phyloP scores from a whole-genome alignment of 2,113 vertebrate genomes.

The Eurystomus gularis region DNA sequence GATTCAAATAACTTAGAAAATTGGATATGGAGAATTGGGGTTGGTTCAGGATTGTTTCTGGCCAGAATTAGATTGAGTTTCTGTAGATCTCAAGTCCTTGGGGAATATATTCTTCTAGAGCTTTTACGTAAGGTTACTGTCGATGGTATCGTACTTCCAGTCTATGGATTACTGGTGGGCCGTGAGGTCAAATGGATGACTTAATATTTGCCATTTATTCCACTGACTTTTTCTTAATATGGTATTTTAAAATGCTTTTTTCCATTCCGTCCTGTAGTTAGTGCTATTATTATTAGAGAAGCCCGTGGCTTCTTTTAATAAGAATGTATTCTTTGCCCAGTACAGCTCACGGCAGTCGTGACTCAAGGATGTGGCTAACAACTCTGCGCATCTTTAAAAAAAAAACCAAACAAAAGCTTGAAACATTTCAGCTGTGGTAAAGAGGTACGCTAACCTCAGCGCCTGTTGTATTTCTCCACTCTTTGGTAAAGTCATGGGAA shows the following conservation, averaged over 20 bases:
- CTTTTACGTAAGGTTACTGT: neutral
- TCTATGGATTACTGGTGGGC: neutral
- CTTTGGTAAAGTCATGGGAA: neutral
- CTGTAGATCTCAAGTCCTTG: neutral
- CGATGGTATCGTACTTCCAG: neutral
- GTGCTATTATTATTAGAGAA: neutral
- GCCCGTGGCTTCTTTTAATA: neutral
- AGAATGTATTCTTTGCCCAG: neutral
- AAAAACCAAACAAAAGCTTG: neutral
- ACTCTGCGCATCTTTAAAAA: neutral
- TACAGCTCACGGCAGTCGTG: neutral
- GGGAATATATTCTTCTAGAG: neutral
- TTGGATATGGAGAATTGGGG: neutral
- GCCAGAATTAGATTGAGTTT: neutral
- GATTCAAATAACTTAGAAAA: neutral
- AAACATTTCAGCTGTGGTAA: neutral
- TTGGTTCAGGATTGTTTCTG: neutral
- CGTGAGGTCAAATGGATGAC: neutral
- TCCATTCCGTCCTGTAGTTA: neutral
- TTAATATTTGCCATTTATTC: neutral
- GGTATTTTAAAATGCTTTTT: neutral
- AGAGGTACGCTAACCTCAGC: neutral
- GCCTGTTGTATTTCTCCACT: neutral
- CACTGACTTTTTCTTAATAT: neutral
- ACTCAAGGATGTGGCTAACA: neutral